Conservation (phyloP, 2,113 vertebrate genomes). For the Cardinalis cardinalis region DNA sequence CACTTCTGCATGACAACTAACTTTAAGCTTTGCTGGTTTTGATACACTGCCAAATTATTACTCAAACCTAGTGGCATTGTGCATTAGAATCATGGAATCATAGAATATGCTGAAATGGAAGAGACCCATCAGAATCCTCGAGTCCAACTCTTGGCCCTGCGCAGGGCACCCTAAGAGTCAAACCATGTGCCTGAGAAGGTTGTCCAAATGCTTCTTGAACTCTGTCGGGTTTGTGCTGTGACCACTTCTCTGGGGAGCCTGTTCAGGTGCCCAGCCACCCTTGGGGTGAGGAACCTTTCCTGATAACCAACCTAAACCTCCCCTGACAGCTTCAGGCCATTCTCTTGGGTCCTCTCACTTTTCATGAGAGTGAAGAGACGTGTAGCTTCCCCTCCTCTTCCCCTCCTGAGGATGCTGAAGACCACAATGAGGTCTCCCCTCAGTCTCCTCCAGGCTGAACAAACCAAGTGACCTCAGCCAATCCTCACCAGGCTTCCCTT, state of each 20-base stretch:
- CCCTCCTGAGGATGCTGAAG: not conserved
- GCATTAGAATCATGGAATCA: not conserved
- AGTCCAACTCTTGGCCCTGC: not conserved
- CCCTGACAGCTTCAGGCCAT: not conserved
- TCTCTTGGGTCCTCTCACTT: not conserved
- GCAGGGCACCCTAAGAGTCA: not conserved
- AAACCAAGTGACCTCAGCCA: not conserved
- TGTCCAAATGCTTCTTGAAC: not conserved
- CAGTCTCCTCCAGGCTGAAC: not conserved
- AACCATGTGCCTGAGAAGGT: not conserved
- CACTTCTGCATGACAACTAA: slow-evolving; percentile 7
- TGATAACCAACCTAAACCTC: not conserved
- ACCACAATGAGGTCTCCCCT: not conserved
- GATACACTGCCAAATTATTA: slow-evolving; percentile 13
- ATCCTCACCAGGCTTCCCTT: not conserved
- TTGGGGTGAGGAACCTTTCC: not conserved
- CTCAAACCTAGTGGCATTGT: not conserved
- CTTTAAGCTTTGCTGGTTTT: slow-evolving; percentile 22
- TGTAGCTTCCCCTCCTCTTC: not conserved
- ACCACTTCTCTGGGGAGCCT: not conserved
- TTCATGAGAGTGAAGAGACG: not conserved
- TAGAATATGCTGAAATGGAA: not conserved
- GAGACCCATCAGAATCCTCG: not conserved
- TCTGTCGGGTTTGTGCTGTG: not conserved
- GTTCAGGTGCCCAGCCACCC: rapidly evolving